Base-by-base conservation (phyloP, 2,888 invertebrate species). In the Ophion ellenae region DNA sequence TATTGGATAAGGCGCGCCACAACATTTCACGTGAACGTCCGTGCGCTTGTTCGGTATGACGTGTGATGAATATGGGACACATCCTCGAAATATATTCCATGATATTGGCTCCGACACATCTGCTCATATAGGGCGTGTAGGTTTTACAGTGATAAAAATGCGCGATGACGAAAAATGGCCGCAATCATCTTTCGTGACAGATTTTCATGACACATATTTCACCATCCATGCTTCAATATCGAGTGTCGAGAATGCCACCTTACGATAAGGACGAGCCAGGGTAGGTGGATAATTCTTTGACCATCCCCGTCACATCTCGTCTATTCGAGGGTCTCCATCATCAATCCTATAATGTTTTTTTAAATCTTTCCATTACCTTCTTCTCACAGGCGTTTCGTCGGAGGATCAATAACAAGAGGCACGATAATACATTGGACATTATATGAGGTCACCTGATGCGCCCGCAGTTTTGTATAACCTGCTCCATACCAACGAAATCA, bases 41-140 rank as follows among this genome's bases (percentile, higher is more conserved):
- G 59, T 59, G 24, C 9, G 4, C 53, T 36, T 20, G 47, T 24
- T 36, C 40, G 20, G 10, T 17, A 17, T 64, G 73, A 14, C 71
- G 66, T 69, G 17, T 47, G 63, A 36, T 53, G 74, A 64, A 79
- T 64, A 79, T 67, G 28, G 32, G 17, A 40, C 57, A 40, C 40
- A 47, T 64, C 11, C 64, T 70, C 70, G 24, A 64, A 71, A 71
- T 57, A 71, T 57, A 61, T 57, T 81, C 53, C 70, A 53, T 61
- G 63, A 79, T 75, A 83, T 83, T 70, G 75, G 53, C 63, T 64
- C n/a, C 47, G 20, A 63, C 63, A 61, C 75, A 83, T 59, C 74
- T 78, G 73, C 73, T 79, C 63, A 17, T 53, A 47, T 75, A 28
- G 9, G 79, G 57, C 70, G 53, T 57, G 40, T n/a, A 36, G 45